phyloP scores from a whole-genome alignment of 1,140 invertebrate genomes.

The Phymastichus coffea region DNA sequence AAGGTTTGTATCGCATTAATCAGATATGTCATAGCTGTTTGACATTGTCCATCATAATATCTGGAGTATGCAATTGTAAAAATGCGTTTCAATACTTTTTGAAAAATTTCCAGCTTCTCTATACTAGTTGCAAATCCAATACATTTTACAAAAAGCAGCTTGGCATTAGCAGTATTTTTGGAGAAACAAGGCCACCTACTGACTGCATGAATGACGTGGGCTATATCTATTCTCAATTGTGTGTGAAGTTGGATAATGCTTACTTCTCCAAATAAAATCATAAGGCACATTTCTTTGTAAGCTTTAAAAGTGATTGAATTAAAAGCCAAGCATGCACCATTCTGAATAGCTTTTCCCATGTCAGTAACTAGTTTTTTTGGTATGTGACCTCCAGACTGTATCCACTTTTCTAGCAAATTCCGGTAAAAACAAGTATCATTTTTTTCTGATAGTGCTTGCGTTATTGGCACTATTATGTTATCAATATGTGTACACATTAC shows the following conservation, averaged over 20 bases:
- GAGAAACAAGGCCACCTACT: not conserved
- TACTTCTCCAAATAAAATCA: not conserved
- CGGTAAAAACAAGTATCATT: not conserved
- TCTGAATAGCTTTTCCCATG: slow-evolving; percentile 1
- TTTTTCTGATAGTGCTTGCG: not conserved
- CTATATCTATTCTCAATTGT: not conserved
- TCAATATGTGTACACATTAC: not conserved
- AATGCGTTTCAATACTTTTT: not conserved
- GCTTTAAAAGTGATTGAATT: not conserved
- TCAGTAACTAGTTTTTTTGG: not conserved
- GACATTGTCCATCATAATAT: not conserved
- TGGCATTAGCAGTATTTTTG: no score
- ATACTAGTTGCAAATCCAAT: not conserved
- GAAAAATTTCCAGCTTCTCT: not conserved
- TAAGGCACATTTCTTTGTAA: not conserved
- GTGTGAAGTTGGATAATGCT: not conserved
- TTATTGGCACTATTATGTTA: not conserved
- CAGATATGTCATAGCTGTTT: not conserved
- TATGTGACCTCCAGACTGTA: not conserved
- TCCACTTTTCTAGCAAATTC: not conserved
- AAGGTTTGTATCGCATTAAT: not conserved
- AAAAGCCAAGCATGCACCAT: not conserved
- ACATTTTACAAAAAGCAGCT: not conserved
- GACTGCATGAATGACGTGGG: not conserved
- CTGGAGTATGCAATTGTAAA: not conserved